Base-by-base conservation (phyloP, 64 coral and sea anemone species). In the Dendronephthya gigantea region DNA sequence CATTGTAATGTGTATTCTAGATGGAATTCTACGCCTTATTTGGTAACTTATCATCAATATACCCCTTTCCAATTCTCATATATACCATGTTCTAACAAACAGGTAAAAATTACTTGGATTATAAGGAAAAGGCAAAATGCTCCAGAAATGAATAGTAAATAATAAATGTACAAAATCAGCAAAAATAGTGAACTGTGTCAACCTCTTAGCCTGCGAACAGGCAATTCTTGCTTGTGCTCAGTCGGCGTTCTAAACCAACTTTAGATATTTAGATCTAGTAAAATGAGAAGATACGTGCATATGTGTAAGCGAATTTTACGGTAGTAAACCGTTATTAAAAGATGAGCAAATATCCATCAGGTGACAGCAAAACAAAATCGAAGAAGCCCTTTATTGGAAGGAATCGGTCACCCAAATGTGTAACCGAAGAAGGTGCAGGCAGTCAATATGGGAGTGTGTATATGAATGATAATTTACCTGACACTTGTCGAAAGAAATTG, bases 311-410 rank as follows among this genome's bases (percentile, higher is more conserved):
- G 41, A 45, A 45, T 4, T 45, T 45, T 62, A n/a, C n/a, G n/a
- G n/a, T n/a, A 62, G 19, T 62, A 27, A 62, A 62, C 55, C 6
- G 25, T 19, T 23, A 23, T 23, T n/a, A 9, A 62, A 6, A n/a
- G 25, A 79, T 79, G 72, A 79, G 72, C 72, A 79, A 79, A 39
- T 79, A 79, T 34, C 72, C 72, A 15, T 79, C 72, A 28, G 72
- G 72, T 9, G 72, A 79, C 16, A 29, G 32, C 32, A 79, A 79
- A 79, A 33, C 19, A 39, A 79, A 79, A 19, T 79, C 32, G 72
- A 79, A 79, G 32, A 79, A 79, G 22, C 32, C 36, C 15, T 79
- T 39, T 15, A 79, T 79, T 33, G 72, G 72, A 79, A 29, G 72
- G 30, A 36, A 34, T 29, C 7, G 72, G 7, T 79, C 72, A 2